These are phyloP conservation scores for Nerophis ophidion DNA, from an alignment of 2,113 vertebrate species.

Conservation along the genomic window DNA sequence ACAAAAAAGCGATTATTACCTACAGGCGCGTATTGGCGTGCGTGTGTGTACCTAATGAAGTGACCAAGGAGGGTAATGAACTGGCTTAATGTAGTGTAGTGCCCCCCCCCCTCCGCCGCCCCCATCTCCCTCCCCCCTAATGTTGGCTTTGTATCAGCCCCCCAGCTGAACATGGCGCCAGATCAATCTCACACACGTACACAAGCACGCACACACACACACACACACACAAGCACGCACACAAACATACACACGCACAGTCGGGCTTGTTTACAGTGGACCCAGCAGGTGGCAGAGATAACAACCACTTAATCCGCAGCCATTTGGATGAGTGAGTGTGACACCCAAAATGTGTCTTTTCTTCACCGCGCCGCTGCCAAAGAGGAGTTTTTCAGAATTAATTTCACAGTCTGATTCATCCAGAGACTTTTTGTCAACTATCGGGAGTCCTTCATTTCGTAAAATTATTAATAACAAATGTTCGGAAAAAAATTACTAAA, in stretches of 20 bases:
- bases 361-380: not conserved
- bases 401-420: not conserved
- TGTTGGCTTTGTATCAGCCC: constrained; percentile 7
- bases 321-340: constrained; percentile 38
- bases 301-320: constrained; percentile 47
- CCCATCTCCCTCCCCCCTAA: not conserved
- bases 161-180: constrained; percentile 33
- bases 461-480: no score
- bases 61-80: not conserved
- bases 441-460: not conserved
- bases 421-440: not conserved
- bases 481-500: no score
- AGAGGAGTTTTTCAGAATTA: not conserved
- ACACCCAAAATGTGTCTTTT: constrained; percentile 19
- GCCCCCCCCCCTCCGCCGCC: not conserved
- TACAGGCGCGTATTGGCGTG: no score
- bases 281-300: constrained; percentile 63
- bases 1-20: no score
- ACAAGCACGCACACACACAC: constrained; percentile 11
- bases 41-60: not conserved
- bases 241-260: not conserved
- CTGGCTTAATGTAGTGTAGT: not conserved
- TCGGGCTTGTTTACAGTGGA: constrained; percentile 55
- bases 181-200: constrained; percentile 40
- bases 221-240: constrained; percentile 12